Conservation (phyloP, 1,140 invertebrate species). For the Megalopta genalis region DNA sequence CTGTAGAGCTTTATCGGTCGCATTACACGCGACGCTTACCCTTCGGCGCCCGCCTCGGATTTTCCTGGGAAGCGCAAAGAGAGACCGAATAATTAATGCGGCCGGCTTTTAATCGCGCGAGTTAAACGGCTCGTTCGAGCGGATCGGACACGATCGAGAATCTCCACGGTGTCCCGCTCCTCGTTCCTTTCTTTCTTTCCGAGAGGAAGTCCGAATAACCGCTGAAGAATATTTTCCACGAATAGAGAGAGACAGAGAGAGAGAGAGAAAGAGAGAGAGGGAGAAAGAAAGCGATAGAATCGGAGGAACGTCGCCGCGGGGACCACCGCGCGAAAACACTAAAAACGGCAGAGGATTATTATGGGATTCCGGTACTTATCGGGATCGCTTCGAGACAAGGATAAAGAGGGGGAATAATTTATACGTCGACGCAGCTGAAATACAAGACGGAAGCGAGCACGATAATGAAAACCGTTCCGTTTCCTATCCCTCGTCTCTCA, state of each 20-base stretch:
- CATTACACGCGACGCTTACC: constrained; percentile 14
- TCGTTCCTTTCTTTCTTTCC: too few relatives aligned
- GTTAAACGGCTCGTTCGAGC: background rate
- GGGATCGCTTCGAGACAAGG: constrained; percentile 3
- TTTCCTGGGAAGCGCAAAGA: background rate
- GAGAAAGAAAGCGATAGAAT: too few relatives aligned
- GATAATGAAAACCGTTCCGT: constrained; percentile 24
- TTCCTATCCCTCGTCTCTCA: background rate
- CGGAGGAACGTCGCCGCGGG: too few relatives aligned
- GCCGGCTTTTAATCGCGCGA: background rate
- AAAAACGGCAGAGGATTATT: background rate
- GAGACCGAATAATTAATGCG: background rate
- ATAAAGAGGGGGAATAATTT: constrained; percentile 18
- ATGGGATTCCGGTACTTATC: background rate
- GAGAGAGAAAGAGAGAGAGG: too few relatives aligned
- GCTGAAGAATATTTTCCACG: too few relatives aligned
- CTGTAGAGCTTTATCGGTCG: constrained; percentile 45
- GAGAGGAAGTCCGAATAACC: too few relatives aligned
- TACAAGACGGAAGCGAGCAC: constrained; percentile 17
- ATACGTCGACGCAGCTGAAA: constrained; percentile 22
- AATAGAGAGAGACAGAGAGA: too few relatives aligned
- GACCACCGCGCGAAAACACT: background rate
- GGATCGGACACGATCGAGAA: background rate
- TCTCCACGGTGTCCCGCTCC: background rate
- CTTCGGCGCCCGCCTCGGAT: constrained; percentile 11